phyloP scores from a whole-genome alignment of 1,140 invertebrate genomes.

The Stegodyphus mimosarum region DNA sequence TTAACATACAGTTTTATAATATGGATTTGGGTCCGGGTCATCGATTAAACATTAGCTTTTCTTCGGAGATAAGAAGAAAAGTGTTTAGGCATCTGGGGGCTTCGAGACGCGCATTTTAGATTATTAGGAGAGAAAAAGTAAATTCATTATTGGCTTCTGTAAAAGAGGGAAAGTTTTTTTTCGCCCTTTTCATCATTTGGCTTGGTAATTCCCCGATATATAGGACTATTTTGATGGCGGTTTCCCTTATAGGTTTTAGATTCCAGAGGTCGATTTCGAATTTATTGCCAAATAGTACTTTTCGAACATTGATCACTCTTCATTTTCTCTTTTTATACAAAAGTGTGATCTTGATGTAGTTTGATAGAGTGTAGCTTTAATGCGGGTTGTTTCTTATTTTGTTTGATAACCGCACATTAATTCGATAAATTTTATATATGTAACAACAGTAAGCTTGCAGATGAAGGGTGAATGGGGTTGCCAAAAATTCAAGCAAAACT shows the following conservation, averaged over 20 bases:
- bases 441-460: too few species aligned
- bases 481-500: too few species aligned
- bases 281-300: too few species aligned
- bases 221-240: constrained; percentile 11
- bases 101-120: constrained; percentile 8
- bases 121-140: constrained; percentile 51
- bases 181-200: background rate
- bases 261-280: constrained; percentile 22
- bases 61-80: constrained; percentile 23
- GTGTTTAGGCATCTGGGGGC: constrained; percentile 34
- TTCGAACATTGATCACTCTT: too few species aligned
- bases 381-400: too few species aligned
- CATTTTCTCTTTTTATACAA: too few species aligned
- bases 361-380: too few species aligned
- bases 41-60: constrained; percentile 59
- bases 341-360: too few species aligned
- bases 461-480: too few species aligned
- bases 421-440: too few species aligned
- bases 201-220: background rate
- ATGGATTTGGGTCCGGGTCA: constrained; percentile 43
- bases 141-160: constrained; percentile 52
- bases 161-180: background rate
- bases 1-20: constrained; percentile 58
- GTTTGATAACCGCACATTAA: too few species aligned
- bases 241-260: constrained; percentile 27